Evolutionary conservation across 2,888 invertebrate species (phyloP), one percentile per base, ranked within the genome.

Genomic region (Eumerus sabulonum): DNA sequence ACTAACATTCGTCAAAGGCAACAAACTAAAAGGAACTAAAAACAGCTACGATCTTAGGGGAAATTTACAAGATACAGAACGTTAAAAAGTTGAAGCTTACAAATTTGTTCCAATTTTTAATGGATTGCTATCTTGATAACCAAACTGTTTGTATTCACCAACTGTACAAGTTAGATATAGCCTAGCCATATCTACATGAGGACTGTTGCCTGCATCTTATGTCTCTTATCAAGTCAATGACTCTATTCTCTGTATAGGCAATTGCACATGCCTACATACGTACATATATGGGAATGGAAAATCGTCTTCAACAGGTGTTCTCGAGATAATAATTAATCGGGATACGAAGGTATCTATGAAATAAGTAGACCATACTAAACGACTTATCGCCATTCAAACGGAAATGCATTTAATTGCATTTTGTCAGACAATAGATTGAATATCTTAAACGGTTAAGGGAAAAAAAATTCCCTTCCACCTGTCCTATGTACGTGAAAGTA

Each of bases 371-470:
- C 27, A 27, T 9, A 44, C n/a, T 38, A 11, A 36, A 42, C 44
- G 71, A 63, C 18, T 68, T 68, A 68, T 68, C 14, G 13, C 40
- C 68, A 18, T 50, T 64, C 63, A 54, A 7, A 64, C 50, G 70
- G 60, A 71, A 76, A 40, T 50, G 60, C 66, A 60, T 56, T 72
- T 76, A 72, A 76, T 76, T 76, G 76, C 48, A 60, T 76, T 76
- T 66, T 18, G 40, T 70, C 70, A 70, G 70, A 70, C 70, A 47
- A 62, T 36, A 40, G 18, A 17, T 27, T 40, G 42, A 51, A 27
- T 19, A 51, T 36, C 9, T 44, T 18, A 47, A 18, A 11, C n/a
- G 11, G 14, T 16, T 35, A 11, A 13, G 9, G 7, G 57, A 47
- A 36, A 14, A 42, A 38, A 53, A 11, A 53, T n/a, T n/a, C 14